Base-by-base conservation (phyloP, 2,888 invertebrate genomes). In the Dryobota labecula region DNA sequence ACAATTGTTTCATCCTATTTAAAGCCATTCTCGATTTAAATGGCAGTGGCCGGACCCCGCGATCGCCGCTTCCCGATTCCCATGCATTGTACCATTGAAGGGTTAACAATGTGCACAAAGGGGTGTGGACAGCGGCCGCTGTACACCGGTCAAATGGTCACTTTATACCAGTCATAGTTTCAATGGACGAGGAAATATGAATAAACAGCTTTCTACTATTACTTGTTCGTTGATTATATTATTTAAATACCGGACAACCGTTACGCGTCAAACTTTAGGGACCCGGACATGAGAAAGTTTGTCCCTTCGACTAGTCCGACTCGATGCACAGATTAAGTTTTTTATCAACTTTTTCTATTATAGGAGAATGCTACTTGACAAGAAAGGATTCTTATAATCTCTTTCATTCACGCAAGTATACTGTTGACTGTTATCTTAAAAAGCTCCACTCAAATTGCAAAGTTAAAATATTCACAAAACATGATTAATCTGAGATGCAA, bases 121-220 rank as follows among this genome's bases (percentile, higher is more conserved):
- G 94, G 94, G 95, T 95, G 95, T 92, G 93, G 95, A 96, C 95
- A 95, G 94, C 93, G 87, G 88, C 87, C 89, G 88, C 86, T 89
- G 85, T 85, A 81, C 92, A 93, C 95, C 94, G 95, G 95, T 94
- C 95, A 95, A 95, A 95, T 95, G 95, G 93, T 93, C 94, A 94
- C 88, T 88, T 89, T 92, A 94, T 93, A 92, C 92, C 91, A 90
- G 90, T 90, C 92, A 92, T 92, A 93, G 93, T 90, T 90, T 91
- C 92, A 93, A 90, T 91, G 90, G 92, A 84, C 94, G 93, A 95
- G 95, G 95, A 94, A 91, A 92, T 92, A 94, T 95, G 94, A 95
- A 95, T 93, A 91, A 90, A 90, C 88, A 89, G 90, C 94, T 94
- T 94, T 93, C 94, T 93, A 94, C 89, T 90, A 86, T 84, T 85